phyloP scores from a whole-genome alignment of 2,888 invertebrate species.

The Stenoptilia bipunctidactyla region DNA sequence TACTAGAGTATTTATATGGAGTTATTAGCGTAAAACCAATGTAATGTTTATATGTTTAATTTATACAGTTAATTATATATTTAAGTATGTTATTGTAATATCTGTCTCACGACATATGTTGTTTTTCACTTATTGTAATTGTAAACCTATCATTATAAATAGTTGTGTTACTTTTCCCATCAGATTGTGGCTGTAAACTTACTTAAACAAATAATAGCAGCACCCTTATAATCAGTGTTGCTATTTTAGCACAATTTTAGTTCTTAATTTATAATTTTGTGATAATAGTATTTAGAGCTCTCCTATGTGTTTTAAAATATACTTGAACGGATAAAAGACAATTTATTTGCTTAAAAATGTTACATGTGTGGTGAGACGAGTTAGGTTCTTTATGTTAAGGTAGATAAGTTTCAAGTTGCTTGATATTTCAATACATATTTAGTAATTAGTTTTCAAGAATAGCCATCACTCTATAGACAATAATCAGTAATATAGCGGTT shows the following conservation, averaged over 20 bases:
- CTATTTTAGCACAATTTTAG: constrained; percentile 52
- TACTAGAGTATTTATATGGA: not conserved
- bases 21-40: not conserved
- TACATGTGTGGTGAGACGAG: constrained; percentile 72
- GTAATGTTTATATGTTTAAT: too few species aligned
- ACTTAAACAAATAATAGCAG: too few species aligned
- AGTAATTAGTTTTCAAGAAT: not conserved
- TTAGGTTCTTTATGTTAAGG: constrained; percentile 33
- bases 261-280: constrained; percentile 53
- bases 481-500: not conserved
- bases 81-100: constrained; percentile 1
- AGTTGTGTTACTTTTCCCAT: constrained; percentile 58
- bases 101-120: constrained; percentile 68
- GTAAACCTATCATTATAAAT: constrained; percentile 37
- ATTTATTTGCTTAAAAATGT: constrained; percentile 40
- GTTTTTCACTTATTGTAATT: constrained; percentile 30
- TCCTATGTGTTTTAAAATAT: constrained; percentile 25
- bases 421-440: constrained; percentile 1
- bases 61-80: too few species aligned
- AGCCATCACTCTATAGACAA: not conserved
- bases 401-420: constrained; percentile 17
- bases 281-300: constrained; percentile 61
- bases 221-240: constrained; percentile 20
- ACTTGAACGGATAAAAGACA: constrained; percentile 40
- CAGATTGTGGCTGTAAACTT: too few species aligned